Percentiles rank a stretch among this genome's conserved stretches.
Conservation (phyloP, 2,797 vertebrate species). For the Brotula barbata region DNA sequence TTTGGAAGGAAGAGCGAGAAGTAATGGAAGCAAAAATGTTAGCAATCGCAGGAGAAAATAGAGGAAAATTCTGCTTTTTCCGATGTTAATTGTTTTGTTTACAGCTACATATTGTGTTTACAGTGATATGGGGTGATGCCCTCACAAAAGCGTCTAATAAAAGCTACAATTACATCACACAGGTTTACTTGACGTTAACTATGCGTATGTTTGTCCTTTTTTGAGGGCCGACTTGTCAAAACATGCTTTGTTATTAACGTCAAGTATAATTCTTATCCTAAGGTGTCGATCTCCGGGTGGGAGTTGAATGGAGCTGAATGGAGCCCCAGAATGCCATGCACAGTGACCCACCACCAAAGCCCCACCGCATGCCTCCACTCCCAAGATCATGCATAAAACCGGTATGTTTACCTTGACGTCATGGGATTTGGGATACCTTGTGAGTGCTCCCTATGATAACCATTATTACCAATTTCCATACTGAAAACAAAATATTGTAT, state of each 20-base stretch:
- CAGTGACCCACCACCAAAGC: conserved; percentile 4
- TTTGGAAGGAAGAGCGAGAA: conserved; percentile 15
- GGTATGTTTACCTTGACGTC: conserved; percentile 88
- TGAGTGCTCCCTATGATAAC: conserved; percentile 94
- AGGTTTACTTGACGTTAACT: not conserved
- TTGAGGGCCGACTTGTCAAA: too few species aligned
- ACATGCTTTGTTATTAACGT: too few species aligned
- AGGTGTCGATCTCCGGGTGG: conserved; percentile 18
- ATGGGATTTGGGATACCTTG: conserved; percentile 90
- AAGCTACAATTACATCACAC: conserved; percentile 32
- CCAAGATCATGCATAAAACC: conserved; percentile 64
- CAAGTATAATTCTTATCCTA: not conserved
- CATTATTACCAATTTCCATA: conserved; percentile 96
- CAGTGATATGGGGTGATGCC: not conserved
- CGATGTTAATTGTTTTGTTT: too few species aligned
- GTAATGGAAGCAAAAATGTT: conserved; percentile 22
- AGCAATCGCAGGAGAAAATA: too few species aligned
- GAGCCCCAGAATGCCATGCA: conserved; percentile 58
- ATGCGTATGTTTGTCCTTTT: not conserved
- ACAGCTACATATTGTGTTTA: too few species aligned
- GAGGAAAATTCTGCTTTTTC: too few species aligned
- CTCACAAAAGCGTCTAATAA: not conserved
- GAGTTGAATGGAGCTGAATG: conserved; percentile 16
- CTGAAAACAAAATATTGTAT: conserved; percentile 87
- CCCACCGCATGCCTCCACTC: conserved; percentile 53